phyloP scores from a whole-genome alignment of 2,797 vertebrate genomes.

The Sylvilagus floridanus region DNA sequence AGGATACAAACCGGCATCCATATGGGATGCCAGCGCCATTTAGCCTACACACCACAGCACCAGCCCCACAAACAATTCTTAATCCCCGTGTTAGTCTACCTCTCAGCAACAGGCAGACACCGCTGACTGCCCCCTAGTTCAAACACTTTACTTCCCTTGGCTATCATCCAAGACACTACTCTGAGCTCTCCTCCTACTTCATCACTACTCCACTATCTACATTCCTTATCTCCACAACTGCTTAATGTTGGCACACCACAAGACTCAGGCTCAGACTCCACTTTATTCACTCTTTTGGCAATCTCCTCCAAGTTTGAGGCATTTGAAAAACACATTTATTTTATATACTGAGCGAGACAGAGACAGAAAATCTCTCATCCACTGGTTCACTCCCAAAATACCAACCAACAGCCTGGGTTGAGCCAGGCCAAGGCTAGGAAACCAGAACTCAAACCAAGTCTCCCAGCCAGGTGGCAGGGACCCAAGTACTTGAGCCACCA shows the following conservation, averaged over 20 bases:
- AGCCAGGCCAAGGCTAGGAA: too few species aligned
- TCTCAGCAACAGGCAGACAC: slow-evolving; percentile 53
- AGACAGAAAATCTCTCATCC: too few species aligned
- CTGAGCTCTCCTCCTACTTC: slow-evolving; percentile 30
- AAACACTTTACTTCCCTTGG: slow-evolving; percentile 43
- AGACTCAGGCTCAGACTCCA: not conserved
- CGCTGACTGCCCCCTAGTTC: not conserved
- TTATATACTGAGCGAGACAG: too few species aligned
- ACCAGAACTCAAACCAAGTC: too few species aligned
- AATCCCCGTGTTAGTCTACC: not conserved
- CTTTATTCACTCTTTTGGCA: not conserved
- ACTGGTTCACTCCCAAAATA: too few species aligned
- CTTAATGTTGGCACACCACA: not conserved
- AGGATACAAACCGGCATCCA: too few species aligned
- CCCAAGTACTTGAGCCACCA: too few species aligned
- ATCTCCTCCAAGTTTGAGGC: not conserved
- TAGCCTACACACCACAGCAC: too few species aligned
- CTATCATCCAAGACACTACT: slow-evolving; percentile 22
- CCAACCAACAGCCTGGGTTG: too few species aligned
- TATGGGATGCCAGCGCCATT: too few species aligned
- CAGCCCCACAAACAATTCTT: not conserved
- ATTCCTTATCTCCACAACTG: slow-evolving; percentile 29
- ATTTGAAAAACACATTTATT: not conserved
- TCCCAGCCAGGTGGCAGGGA: too few species aligned
- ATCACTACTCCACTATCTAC: slow-evolving; percentile 14